These are phyloP conservation scores for Tympanoctomys barrerae DNA, from an alignment of 2,797 vertebrate species.

Conservation along the genomic window DNA sequence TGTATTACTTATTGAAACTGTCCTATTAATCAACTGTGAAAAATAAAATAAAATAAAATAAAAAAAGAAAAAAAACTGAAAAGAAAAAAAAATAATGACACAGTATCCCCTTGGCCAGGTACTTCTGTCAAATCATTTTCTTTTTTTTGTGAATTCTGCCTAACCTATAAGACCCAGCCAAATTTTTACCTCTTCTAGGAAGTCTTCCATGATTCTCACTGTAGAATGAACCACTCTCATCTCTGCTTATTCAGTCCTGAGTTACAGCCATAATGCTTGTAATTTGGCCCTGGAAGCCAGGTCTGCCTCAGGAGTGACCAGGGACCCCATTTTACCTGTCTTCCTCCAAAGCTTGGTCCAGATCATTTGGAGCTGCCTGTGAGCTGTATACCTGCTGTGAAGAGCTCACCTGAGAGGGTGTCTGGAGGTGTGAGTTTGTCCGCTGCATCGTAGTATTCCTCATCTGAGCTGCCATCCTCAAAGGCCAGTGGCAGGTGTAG, in stretches of 20 bases:
- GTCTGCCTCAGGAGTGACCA: neutral
- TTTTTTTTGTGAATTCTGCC: constrained; percentile 17
- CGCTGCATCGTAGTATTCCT: constrained; percentile 96
- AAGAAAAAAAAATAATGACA: too few species aligned
- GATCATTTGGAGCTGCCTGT: neutral
- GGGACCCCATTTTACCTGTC: neutral
- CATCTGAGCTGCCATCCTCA: constrained; percentile 96
- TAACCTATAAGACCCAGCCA: neutral
- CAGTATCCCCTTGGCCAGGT: neutral
- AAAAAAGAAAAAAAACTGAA: too few species aligned
- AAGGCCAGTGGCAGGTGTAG: constrained; percentile 93
- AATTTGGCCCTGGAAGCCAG: neutral
- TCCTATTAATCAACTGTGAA: too few species aligned
- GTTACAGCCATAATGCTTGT: neutral
- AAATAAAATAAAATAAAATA: too few species aligned
- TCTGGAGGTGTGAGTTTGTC: constrained; percentile 93
- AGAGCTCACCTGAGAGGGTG: constrained; percentile 81
- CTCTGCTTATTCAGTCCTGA: neutral
- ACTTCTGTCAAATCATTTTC: neutral
- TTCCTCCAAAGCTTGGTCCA: neutral
- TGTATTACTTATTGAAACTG: too few species aligned
- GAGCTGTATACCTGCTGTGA: neutral
- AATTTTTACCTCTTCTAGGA: neutral
- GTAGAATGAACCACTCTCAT: neutral
- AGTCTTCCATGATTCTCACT: neutral